A percentile compares a stretch with the other conserved stretches of the same genome.
Conservation (phyloP, 2,113 vertebrate species). For the Alligator mississippiensis region DNA sequence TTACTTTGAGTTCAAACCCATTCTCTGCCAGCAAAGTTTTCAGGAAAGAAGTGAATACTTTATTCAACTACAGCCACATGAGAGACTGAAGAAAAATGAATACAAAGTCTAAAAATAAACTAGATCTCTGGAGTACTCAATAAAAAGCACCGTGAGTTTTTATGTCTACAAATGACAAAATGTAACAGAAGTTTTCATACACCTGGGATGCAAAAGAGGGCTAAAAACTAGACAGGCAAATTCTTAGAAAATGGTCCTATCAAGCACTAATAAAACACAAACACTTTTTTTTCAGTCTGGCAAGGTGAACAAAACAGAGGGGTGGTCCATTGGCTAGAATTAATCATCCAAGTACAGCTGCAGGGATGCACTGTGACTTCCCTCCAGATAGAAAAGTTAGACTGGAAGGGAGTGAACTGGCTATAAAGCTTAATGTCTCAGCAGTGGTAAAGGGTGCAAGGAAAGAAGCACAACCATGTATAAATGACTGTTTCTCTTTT, state of each 20-base stretch:
- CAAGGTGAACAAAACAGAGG: rapidly evolving
- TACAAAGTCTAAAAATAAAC: not conserved
- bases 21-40: not conserved
- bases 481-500: too few species aligned
- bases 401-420: rapidly evolving
- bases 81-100: not conserved
- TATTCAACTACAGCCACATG: not conserved
- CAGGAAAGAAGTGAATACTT: not conserved
- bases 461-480: not conserved
- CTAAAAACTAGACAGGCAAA: not conserved
- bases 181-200: not conserved
- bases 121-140: not conserved
- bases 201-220: not conserved
- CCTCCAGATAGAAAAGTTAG: rapidly evolving
- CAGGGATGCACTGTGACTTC: rapidly evolving
- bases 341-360: not conserved
- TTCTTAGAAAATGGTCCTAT: not conserved
- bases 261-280: not conserved
- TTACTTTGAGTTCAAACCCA: rapidly evolving
- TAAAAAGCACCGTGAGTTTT: not conserved
- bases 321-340: too few species aligned
- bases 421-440: not conserved
- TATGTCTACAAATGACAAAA: not conserved
- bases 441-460: not conserved
- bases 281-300: not conserved